These are phyloP conservation scores for Drosophila flavopinicola DNA, from an alignment of 2,888 invertebrate species.

Conservation along the genomic window DNA sequence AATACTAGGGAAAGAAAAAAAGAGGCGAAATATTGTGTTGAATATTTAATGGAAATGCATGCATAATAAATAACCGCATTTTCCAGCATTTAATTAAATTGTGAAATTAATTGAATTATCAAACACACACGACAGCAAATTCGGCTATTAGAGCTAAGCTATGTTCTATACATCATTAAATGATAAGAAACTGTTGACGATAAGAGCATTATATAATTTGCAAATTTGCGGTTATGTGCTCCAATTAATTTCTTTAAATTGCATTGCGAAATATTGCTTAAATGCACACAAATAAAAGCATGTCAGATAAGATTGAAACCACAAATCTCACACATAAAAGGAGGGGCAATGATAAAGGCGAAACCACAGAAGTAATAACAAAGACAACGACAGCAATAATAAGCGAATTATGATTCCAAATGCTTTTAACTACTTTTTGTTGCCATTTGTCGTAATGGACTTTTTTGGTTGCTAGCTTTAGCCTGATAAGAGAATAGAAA, in stretches of 20 bases:
- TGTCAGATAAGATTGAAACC: slow-evolving; percentile 36
- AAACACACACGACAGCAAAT: not conserved
- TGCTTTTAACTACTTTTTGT: slow-evolving; percentile 4
- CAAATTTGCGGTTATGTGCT: slow-evolving; percentile 26
- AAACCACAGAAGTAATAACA: slow-evolving; percentile 18
- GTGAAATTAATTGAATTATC: slow-evolving; percentile 12
- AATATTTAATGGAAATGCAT: slow-evolving; percentile 36
- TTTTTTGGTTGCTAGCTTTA: not conserved
- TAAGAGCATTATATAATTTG: slow-evolving; percentile 3
- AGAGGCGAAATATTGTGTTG: not conserved
- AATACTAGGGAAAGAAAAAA: slow-evolving; percentile 41
- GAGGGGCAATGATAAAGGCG: not conserved
- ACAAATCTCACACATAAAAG: slow-evolving; percentile 11
- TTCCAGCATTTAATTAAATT: slow-evolving; percentile 44
- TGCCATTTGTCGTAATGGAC: slow-evolving; percentile 11
- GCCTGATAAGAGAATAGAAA: slow-evolving; percentile 30
- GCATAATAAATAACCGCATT: slow-evolving; percentile 24
- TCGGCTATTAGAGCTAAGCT: not conserved
- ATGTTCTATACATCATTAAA: not conserved
- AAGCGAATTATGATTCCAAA: slow-evolving; percentile 14
- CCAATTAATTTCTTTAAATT: slow-evolving; percentile 10
- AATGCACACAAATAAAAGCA: slow-evolving; percentile 24
- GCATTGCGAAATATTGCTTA: slow-evolving; percentile 27
- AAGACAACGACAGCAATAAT: slow-evolving; percentile 3
- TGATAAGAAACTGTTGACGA: slow-evolving; percentile 18